phyloP scores from a whole-genome alignment of 2,113 vertebrate species.

The Scytalopus superciliaris region DNA sequence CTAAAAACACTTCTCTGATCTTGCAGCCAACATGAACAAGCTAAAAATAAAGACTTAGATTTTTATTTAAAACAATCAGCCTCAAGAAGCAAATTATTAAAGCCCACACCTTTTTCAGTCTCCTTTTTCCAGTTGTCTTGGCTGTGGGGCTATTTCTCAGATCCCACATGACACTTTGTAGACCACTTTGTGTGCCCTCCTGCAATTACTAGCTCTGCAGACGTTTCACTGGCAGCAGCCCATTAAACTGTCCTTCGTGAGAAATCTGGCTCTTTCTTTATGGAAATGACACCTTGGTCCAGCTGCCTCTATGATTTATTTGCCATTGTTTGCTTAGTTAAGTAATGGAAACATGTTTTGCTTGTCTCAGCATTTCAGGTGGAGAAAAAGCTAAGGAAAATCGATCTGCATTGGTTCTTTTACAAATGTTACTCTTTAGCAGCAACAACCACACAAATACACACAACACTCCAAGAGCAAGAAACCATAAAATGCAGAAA shows the following conservation, averaged over 20 bases:
- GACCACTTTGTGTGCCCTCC: constrained; percentile 36
- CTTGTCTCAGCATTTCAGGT: constrained; percentile 59
- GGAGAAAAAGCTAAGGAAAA: constrained; percentile 9
- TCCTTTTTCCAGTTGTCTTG: constrained; percentile 26
- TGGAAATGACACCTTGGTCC: constrained; percentile 71
- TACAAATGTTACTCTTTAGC: constrained; percentile 4
- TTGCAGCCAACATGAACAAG: constrained; percentile 47
- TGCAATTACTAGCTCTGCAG: constrained; percentile 67
- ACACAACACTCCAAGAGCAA: not conserved
- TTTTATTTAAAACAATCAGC: constrained; percentile 49
- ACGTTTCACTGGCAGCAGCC: constrained; percentile 69
- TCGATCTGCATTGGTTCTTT: not conserved
- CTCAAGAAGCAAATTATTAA: constrained; percentile 33
- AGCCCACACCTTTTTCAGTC: constrained; percentile 29
- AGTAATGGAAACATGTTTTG: constrained; percentile 71
- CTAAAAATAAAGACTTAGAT: constrained; percentile 57
- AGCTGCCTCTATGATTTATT: constrained; percentile 68
- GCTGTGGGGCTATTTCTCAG: constrained; percentile 32
- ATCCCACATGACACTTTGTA: constrained; percentile 53
- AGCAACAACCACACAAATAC: not conserved
- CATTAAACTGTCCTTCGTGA: constrained; percentile 76
- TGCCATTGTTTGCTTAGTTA: constrained; percentile 65
- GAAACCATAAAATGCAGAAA: constrained; percentile 32
- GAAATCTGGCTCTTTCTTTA: constrained; percentile 71
- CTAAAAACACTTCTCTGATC: constrained; percentile 64